Conservation (phyloP, 2,113 vertebrate species). For the Thinocorus orbignyianus region DNA sequence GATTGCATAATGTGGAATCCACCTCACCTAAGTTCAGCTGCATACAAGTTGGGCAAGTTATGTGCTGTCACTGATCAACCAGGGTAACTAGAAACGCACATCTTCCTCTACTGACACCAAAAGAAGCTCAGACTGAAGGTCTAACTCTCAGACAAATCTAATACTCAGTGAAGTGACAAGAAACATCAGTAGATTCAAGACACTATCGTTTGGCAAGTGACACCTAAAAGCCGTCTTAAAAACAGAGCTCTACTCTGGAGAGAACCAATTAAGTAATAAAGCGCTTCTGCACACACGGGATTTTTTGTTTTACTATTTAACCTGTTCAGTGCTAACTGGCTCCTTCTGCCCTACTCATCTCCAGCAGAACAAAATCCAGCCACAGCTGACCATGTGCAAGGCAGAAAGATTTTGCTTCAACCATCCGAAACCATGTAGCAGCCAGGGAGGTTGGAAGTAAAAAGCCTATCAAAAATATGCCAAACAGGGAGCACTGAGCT, state of each 20-base stretch:
- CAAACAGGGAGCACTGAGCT: not conserved
- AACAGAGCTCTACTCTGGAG: not conserved
- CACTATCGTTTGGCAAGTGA: not conserved
- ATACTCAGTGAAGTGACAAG: not conserved
- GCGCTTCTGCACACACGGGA: rapidly evolving
- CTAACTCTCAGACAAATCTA: not conserved
- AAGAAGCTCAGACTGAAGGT: not conserved
- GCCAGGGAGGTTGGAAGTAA: not conserved
- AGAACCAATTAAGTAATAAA: not conserved
- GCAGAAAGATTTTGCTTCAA: not conserved
- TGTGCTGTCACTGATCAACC: not conserved
- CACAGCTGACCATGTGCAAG: not conserved
- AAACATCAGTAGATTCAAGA: not conserved
- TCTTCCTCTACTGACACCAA: not conserved
- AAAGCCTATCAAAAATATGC: not conserved
- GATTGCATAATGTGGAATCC: not conserved
- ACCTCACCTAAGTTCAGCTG: not conserved
- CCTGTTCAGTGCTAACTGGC: not conserved
- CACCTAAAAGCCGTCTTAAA: not conserved
- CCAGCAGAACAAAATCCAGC: not conserved
- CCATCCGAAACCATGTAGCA: not conserved
- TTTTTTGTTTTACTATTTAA: not conserved
- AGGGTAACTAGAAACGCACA: not conserved
- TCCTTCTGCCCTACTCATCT: not conserved
- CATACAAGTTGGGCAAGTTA: not conserved